Evolutionary conservation across 2,113 vertebrate species (phyloP).

Genomic region (Holacanthus passer): DNA sequence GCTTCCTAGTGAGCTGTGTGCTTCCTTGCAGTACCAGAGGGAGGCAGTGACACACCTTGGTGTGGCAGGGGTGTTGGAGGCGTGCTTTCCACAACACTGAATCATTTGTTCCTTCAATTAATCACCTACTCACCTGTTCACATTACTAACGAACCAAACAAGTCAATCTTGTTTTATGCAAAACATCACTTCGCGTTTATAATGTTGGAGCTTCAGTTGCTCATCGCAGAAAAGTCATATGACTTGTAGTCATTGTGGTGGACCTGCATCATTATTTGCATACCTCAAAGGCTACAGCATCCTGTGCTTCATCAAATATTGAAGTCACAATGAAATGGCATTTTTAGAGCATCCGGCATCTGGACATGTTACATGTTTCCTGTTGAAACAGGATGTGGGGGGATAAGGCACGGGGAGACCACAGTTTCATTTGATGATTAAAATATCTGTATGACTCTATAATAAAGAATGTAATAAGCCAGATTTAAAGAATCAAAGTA

Average conservation of each 20-base stretch:
- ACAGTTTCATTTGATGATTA: not conserved
- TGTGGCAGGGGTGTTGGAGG: conserved; percentile 36
- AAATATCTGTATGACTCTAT: not conserved
- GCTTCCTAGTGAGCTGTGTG: conserved; percentile 54
- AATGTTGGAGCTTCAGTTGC: conserved; percentile 34
- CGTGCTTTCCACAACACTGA: conserved; percentile 24
- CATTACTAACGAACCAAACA: conserved; percentile 65
- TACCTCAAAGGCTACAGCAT: conserved; percentile 14
- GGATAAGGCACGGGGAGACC: not conserved
- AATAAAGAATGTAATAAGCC: too few relatives aligned
- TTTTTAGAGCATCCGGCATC: conserved; percentile 11
- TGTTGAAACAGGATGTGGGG: conserved; percentile 5
- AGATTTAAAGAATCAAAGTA: too few relatives aligned
- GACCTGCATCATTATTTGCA: conserved; percentile 45
- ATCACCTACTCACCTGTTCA: conserved; percentile 66
- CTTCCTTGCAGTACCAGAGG: conserved; percentile 75
- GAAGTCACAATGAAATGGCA: conserved; percentile 34
- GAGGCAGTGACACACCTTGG: conserved; percentile 82
- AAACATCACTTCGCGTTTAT: conserved; percentile 61
- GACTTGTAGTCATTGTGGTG: conserved; percentile 12
- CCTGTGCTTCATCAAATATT: conserved; percentile 40
- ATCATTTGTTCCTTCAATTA: conserved; percentile 70
- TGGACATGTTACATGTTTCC: not conserved
- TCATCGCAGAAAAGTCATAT: not conserved
- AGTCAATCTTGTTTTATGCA: conserved; percentile 62